phyloP scores from a whole-genome alignment of 1,140 invertebrate genomes.

The Bombus sibiricus region DNA sequence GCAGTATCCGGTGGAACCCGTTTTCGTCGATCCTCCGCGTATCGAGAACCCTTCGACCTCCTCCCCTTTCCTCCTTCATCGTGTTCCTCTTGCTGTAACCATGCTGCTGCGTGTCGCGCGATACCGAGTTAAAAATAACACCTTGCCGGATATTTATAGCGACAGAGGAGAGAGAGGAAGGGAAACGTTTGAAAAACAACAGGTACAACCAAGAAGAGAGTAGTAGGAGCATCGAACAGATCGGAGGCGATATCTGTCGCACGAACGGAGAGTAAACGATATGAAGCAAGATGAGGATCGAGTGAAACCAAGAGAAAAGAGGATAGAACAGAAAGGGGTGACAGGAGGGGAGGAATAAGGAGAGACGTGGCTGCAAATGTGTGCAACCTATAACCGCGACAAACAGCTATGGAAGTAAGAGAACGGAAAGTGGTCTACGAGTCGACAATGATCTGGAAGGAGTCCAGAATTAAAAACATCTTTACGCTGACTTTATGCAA shows the following conservation, averaged over 20 bases:
- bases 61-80: slow-evolving; percentile 1
- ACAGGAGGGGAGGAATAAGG: background rate
- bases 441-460: no score
- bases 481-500: background rate
- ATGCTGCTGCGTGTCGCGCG: slow-evolving; percentile 55
- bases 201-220: background rate
- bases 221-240: slow-evolving; percentile 11
- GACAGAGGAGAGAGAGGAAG: slow-evolving; percentile 3
- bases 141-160: slow-evolving; percentile 79
- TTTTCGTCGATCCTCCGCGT: slow-evolving; percentile 48
- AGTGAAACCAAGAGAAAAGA: background rate
- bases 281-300: background rate
- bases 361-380: slow-evolving; percentile 20
- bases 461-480: background rate
- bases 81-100: background rate
- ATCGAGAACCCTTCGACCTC: slow-evolving; percentile 48
- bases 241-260: slow-evolving; percentile 52
- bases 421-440: background rate
- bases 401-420: background rate
- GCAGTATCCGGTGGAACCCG: slow-evolving; percentile 61
- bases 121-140: slow-evolving; percentile 79
- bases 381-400: slow-evolving; percentile 22
- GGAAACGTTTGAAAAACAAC: background rate
- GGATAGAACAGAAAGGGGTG: background rate
- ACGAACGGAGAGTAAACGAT: background rate